phyloP scores from a whole-genome alignment of 2,888 invertebrate genomes.

The Diaphora mendica region DNA sequence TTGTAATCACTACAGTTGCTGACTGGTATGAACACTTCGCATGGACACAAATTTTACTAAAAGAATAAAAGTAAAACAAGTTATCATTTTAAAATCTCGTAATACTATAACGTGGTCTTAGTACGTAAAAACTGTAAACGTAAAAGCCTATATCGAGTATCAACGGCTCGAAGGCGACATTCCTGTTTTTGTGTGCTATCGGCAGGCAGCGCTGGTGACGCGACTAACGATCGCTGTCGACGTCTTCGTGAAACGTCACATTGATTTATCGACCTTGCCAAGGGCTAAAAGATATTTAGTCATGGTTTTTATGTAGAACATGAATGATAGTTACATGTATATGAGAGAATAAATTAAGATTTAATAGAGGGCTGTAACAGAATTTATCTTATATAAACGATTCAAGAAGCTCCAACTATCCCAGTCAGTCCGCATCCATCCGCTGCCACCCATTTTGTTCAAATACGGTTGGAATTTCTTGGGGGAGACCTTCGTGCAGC shows the following conservation, averaged over 20 bases:
- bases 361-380: background rate
- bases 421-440: no score
- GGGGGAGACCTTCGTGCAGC: no score
- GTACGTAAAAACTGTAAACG: background rate
- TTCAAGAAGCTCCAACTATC: no score
- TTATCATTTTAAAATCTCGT: background rate
- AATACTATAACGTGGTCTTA: background rate
- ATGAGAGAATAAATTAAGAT: background rate
- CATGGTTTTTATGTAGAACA: constrained; percentile 18
- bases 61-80: background rate
- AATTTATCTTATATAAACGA: background rate
- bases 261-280: constrained; percentile 69
- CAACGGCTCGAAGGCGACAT: constrained; percentile 37
- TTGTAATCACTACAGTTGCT: background rate
- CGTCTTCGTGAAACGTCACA: constrained; percentile 71
- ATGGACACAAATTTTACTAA: background rate
- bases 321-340: background rate
- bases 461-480: no score
- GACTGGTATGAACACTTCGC: no score
- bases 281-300: constrained; percentile 21
- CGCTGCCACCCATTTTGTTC: no score
- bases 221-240: constrained; percentile 74
- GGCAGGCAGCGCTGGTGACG: constrained; percentile 62
- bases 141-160: background rate
- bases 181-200: constrained; percentile 72